Base-by-base conservation (phyloP, 2,113 vertebrate species). In the Ochotona curzoniae region DNA sequence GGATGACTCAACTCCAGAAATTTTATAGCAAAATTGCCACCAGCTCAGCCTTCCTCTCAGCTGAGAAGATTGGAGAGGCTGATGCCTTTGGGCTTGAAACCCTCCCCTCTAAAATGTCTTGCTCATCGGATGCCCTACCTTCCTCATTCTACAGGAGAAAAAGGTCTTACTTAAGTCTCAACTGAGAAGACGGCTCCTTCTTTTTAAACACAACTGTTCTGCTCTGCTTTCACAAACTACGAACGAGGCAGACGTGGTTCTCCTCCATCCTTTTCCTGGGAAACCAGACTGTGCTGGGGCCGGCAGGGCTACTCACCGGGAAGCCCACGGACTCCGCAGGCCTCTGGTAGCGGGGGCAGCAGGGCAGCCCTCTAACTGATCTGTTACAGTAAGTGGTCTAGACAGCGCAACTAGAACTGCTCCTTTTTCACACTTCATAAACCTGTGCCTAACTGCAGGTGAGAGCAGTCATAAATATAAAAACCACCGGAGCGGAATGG, bases 391-490 rank as follows among this genome's bases (percentile, higher is more conserved):
- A 82, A 95, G 89, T 35, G 23, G 94, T 97, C 95, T 83, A 95
- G 95, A 96, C 47, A 4, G 21, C 14, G n/a, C 12, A 35, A 93
- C 94, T 32, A 75, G 14, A 30, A 93, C 90, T 4, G 70, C 90
- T 63, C 70, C 96, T 96, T 95, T 93, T 97, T 94, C 94, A 96
- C 94, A 91, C 97, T 97, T 71, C 97, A 97, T 98, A 98, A 98
- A 98, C 97, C 96, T 83, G 2, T 93, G 20, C 64, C 69, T 82
- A 93, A 96, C 90, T 61, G 93, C 97, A 97, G 95, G 92, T 93
- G 91, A 97, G 97, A 94, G 96, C 96, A 85, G 91, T 94, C 95
- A n/a, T 97, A 97, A 98, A 98, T 98, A 98, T 95, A 97, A 97
- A 96, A 98, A 71, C 94, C 96, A 96, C 89, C 95, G 76, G 97